Base-by-base conservation (phyloP, 1,140 invertebrate species). In the Zaprionus ornatus region DNA sequence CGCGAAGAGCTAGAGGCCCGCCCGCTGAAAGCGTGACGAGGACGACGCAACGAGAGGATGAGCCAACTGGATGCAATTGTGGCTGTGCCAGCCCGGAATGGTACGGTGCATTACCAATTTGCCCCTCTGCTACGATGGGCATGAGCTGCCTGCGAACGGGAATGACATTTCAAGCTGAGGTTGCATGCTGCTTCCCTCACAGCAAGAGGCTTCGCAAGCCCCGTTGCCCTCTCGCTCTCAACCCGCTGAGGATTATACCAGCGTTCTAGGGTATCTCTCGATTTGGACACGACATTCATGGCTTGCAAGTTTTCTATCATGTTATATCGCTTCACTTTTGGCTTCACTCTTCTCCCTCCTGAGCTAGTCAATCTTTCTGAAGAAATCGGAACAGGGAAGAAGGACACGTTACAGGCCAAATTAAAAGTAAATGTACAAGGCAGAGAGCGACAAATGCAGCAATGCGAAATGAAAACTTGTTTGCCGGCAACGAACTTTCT, bases 391-490 rank as follows among this genome's bases (percentile, higher is more conserved):
- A 23, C 19, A 40, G 27, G 37, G 9, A 37, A 57, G 17, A 21
- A 50, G 55, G 45, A 29, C 27, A 65, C 63, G 29, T 66, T 59
- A 19, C 70, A 60, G 59, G 50, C 56, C n/a, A 70, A 72, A 76
- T 71, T 60, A 76, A 72, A 76, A 64, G 67, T 61, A 48, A 57
- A 64, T 68, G 61, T n/a, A 42, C 23, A 63, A 37, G 48, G 59
- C 68, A 52, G 21, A 68, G 60, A 40, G 66, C 61, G 72, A 80
- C 45, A 71, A 73, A 74, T 62, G 60, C 62, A 48, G 50, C 67
- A 82, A 72, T 63, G 71, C 63, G 62, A 76, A 74, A 77, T 57
- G 66, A 82, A 83, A 84, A 84, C 82, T 74, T 84, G 82, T 84
- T 84, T 80, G 80, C 80, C 77, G 82, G 77, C 77, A 82, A 79